phyloP scores from a whole-genome alignment of 2,113 vertebrate genomes.

The Dicaeum eximium region DNA sequence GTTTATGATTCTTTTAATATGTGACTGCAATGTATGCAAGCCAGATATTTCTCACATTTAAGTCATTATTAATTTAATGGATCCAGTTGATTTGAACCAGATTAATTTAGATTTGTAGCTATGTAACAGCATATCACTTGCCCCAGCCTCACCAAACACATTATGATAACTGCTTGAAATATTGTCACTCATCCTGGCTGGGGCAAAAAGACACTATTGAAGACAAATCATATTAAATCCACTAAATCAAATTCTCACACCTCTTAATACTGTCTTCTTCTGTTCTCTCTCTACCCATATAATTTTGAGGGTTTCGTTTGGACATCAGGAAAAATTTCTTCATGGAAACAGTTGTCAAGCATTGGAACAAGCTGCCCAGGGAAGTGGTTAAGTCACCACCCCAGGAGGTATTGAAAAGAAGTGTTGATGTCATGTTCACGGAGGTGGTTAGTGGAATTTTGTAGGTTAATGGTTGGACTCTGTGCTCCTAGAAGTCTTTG shows the following conservation, averaged over 20 bases:
- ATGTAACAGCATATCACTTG: neutral
- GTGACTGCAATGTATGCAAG: neutral
- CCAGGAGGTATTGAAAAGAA: neutral
- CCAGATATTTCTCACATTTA: neutral
- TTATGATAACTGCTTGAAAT: neutral
- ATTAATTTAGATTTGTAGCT: neutral
- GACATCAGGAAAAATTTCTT: neutral
- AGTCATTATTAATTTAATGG: neutral
- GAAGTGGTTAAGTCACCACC: neutral
- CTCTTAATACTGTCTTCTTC: neutral
- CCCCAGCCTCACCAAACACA: neutral
- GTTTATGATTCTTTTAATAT: neutral
- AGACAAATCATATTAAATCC: neutral
- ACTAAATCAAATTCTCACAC: too few species aligned
- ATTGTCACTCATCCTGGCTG: neutral
- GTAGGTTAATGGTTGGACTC: neutral
- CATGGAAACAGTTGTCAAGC: neutral
- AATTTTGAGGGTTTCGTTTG: fast-evolving
- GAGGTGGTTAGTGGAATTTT: neutral
- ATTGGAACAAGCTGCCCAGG: neutral
- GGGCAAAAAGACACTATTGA: fast-evolving
- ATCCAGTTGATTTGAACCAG: neutral
- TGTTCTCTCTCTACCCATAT: neutral
- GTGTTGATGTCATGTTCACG: fast-evolving
- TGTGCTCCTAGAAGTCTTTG: neutral